Percentiles rank a stretch among this genome's conserved stretches.
Evolutionary conservation across 2,888 invertebrate genomes (phyloP).

Genomic region (Augiades crinisus): DNA sequence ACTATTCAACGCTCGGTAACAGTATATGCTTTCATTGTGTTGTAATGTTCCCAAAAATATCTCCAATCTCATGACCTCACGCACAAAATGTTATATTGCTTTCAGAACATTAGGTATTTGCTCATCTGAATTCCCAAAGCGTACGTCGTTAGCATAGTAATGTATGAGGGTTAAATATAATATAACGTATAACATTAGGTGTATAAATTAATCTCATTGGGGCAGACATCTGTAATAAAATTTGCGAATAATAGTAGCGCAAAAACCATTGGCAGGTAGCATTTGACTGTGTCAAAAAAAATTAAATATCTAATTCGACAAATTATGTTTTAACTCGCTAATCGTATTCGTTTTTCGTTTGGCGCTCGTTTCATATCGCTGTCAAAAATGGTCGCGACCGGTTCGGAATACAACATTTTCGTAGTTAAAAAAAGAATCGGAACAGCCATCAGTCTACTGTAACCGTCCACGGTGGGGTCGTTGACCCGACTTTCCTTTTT

Average conservation of each 20-base stretch:
- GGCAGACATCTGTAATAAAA: slow-evolving; percentile 42
- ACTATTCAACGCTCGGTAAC: too few species aligned
- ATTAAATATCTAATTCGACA: slow-evolving; percentile 44
- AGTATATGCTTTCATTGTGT: too few species aligned
- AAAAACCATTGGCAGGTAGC: slow-evolving; percentile 42
- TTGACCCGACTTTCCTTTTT: slow-evolving; percentile 72
- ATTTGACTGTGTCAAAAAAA: slow-evolving; percentile 42
- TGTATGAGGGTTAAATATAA: slow-evolving; percentile 3
- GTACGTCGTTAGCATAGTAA: neutral
- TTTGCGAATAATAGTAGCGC: slow-evolving; percentile 43
- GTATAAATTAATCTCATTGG: slow-evolving; percentile 3
- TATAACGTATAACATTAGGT: neutral
- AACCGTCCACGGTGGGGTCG: slow-evolving; percentile 57
- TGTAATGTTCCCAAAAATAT: too few species aligned
- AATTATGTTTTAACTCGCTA: slow-evolving; percentile 33
- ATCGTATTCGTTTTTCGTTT: slow-evolving; percentile 40
- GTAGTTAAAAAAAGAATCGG: slow-evolving; percentile 58
- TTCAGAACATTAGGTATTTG: slow-evolving; percentile 2
- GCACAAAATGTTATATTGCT: neutral
- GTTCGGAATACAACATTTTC: slow-evolving; percentile 47
- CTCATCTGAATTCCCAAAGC: slow-evolving; percentile 4
- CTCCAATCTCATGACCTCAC: neutral
- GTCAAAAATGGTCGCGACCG: slow-evolving; percentile 46
- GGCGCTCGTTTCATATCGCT: slow-evolving; percentile 38
- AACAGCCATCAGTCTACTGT: slow-evolving; percentile 57